Conservation (phyloP, 2,113 vertebrate species). For the Strix uralensis region DNA sequence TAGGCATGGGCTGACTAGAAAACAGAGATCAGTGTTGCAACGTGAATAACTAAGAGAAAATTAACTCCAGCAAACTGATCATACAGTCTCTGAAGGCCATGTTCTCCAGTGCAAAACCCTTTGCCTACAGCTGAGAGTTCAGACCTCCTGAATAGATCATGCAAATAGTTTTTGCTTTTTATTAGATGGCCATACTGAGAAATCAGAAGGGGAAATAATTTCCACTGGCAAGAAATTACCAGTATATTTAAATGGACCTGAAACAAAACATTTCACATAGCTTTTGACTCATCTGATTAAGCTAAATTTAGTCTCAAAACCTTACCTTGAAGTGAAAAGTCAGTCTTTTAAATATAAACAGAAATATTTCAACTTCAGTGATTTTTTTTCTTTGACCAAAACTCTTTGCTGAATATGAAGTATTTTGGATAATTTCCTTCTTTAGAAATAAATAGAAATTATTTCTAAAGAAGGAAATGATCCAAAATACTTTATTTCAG, state of each 20-base stretch:
- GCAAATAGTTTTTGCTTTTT: not conserved
- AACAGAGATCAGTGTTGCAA: not conserved
- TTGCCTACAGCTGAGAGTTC: not conserved
- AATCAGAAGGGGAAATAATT: not conserved
- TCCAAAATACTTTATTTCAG: not conserved
- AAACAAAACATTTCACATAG: not conserved
- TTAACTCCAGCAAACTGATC: not conserved
- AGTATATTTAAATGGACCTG: not conserved
- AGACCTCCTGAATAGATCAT: not conserved
- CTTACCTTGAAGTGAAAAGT: not conserved
- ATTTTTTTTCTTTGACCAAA: not conserved
- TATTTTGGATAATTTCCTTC: not conserved
- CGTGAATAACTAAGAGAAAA: not conserved
- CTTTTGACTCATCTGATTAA: not conserved
- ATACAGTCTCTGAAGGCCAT: rapidly evolving
- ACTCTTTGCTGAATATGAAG: not conserved
- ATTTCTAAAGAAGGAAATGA: too few relatives aligned
- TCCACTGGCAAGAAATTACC: not conserved
- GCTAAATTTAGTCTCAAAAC: not conserved
- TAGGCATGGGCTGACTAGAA: not conserved
- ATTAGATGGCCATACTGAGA: not conserved
- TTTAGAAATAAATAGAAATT: not conserved
- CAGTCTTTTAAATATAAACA: not conserved
- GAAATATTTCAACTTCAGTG: not conserved
- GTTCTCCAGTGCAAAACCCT: not conserved